Base-by-base conservation (phyloP, 2,113 vertebrate species). In the Turdus rufiventris region DNA sequence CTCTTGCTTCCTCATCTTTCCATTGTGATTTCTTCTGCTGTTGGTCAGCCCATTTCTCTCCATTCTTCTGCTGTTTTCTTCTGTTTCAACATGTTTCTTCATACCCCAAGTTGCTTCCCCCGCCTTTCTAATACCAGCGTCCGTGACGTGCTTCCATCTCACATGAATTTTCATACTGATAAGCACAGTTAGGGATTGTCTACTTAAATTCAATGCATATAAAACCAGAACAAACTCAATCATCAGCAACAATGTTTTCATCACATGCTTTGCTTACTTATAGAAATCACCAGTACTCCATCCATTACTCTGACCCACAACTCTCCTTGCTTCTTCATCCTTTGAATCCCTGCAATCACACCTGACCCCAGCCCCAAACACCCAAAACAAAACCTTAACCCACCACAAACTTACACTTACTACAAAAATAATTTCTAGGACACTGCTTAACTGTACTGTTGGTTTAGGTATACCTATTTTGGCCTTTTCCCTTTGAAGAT, bases 31-130 rank as follows among this genome's bases (percentile, higher is more conserved):
- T 58, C 24, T 77, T 54, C 14, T 28, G 25, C 23, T 72, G 6
- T 18, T 68, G 21, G 17, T 60, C 42, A 81, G 19, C 9, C 19
- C 20, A 56, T 10, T 77, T 34, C 19, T 63, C 33, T 63, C 29
- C 54, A 60, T 6, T 62, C 25, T 45, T 68, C 50, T 21, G 36
- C 48, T 17, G 9, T 23, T 89, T 60, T 38, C 15, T 61, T 82
- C 56, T 78, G 43, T 68, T 74, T 57, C 47, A 33, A 1, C 8
- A 8, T 3, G 1, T 7, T 65, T 40, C 61, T 57, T n/a, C 23
- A 21, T 12, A 58, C 1, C 2, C 2, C 1, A 8, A 54, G 9
- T 7, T 68, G 45, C 8, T 80, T 73, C 13, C 13, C 5, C 11
- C 3, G 4, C 6, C 18, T 51, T 68, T 68, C 34, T 40, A 87